Conservation (phyloP, 2,113 vertebrate genomes). For the Trinectes maculatus region DNA sequence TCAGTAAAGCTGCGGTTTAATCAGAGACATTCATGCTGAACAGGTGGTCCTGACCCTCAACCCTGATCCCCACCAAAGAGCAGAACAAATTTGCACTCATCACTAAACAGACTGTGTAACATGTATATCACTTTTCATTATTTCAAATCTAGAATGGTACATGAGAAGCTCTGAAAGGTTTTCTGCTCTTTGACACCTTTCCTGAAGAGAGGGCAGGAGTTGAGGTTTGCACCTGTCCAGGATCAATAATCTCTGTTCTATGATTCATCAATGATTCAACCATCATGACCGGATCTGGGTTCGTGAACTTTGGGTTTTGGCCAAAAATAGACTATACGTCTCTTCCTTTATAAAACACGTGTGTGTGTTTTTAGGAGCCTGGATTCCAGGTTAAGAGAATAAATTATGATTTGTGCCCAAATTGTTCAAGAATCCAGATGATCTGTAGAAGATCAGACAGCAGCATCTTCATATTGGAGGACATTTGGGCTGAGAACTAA, state of each 20-base stretch:
- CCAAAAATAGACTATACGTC: neutral
- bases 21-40: constrained; percentile 63
- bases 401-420: constrained; percentile 16
- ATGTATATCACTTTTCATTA: neutral
- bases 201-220: neutral
- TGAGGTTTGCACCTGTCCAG: constrained; percentile 40
- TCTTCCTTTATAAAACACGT: constrained; percentile 1
- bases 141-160: neutral
- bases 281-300: constrained; percentile 41
- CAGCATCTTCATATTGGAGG: constrained; percentile 26
- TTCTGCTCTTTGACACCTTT: neutral
- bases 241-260: constrained; percentile 49
- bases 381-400: neutral
- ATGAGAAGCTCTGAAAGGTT: neutral
- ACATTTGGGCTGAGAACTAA: constrained; percentile 7
- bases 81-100: constrained; percentile 7
- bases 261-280: constrained; percentile 62
- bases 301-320: constrained; percentile 43
- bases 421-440: constrained; percentile 47
- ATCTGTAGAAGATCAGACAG: constrained; percentile 8
- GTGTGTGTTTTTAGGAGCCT: constrained; percentile 10
- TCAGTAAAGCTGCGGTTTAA: constrained; percentile 31
- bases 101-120: constrained; percentile 2
- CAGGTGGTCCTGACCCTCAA: constrained; percentile 56
- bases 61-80: constrained; percentile 6